Conservation (phyloP, 2,888 invertebrate genomes). For the Drosophila testacea region DNA sequence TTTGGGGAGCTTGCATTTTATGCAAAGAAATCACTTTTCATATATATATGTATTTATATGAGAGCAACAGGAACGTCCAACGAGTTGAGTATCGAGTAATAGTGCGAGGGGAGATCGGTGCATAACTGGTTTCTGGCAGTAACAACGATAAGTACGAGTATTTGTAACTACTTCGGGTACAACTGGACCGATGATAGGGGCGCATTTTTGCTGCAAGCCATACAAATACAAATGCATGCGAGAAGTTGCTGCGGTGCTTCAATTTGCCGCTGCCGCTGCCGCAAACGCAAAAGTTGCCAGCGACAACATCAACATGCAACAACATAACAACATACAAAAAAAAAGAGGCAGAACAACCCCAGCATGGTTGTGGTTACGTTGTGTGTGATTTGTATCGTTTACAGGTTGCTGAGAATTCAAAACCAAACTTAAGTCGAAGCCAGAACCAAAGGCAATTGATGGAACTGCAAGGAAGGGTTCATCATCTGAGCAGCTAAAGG, state of each 20-base stretch:
- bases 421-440: slow-evolving; percentile 16
- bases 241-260: slow-evolving; percentile 73
- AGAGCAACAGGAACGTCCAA: slow-evolving; percentile 56
- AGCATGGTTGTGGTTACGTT: slow-evolving; percentile 51
- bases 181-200: slow-evolving; percentile 67
- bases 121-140: slow-evolving; percentile 50
- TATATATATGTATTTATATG: slow-evolving; percentile 52
- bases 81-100: slow-evolving; percentile 12
- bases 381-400: slow-evolving; percentile 77
- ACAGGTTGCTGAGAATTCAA: slow-evolving; percentile 54
- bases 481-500: not conserved
- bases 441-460: slow-evolving; percentile 34
- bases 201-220: slow-evolving; percentile 79
- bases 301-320: slow-evolving; percentile 55
- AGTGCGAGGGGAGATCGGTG: slow-evolving; percentile 9
- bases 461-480: slow-evolving; percentile 7
- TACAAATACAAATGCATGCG: slow-evolving; percentile 67
- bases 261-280: slow-evolving; percentile 72
- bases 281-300: slow-evolving; percentile 66
- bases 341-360: slow-evolving; percentile 17
- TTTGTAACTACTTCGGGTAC: slow-evolving; percentile 37
- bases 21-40: slow-evolving; percentile 82
- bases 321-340: not conserved
- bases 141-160: slow-evolving; percentile 23
- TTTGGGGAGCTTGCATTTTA: slow-evolving; percentile 53